These are phyloP conservation scores for Entomobrya multifasciata DNA, from an alignment of 2,888 invertebrate species.

Conservation along the genomic window DNA sequence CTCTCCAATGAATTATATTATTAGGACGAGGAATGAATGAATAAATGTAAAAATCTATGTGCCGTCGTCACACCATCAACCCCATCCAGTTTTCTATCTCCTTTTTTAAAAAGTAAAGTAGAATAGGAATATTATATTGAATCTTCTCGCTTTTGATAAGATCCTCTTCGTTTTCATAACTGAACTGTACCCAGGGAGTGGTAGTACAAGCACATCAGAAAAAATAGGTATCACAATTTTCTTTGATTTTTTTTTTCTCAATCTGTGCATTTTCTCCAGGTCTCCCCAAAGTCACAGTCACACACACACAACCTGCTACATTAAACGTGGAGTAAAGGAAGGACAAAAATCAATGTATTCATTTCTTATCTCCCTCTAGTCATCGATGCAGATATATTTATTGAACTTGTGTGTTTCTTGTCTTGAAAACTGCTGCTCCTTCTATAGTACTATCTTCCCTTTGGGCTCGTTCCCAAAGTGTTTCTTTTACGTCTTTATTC, in stretches of 20 bases:
- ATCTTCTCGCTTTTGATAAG: slow-evolving; percentile 47
- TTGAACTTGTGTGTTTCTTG: slow-evolving; percentile 48
- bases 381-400: slow-evolving; percentile 49
- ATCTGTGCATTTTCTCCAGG: not conserved
- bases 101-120: slow-evolving; percentile 6
- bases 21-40: slow-evolving; percentile 40
- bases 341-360: slow-evolving; percentile 8
- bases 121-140: too few relatives aligned
- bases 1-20: slow-evolving; percentile 60
- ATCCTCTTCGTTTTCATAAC: slow-evolving; percentile 64
- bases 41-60: slow-evolving; percentile 14
- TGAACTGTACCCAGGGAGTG: slow-evolving; percentile 19
- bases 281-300: slow-evolving; percentile 46
- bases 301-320: not conserved
- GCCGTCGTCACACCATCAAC: too few relatives aligned
- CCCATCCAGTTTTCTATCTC: not conserved
- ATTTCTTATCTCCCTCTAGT: slow-evolving; percentile 35
- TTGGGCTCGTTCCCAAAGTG: slow-evolving; percentile 45
- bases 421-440: not conserved
- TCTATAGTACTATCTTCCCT: slow-evolving; percentile 8
- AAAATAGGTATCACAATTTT: slow-evolving; percentile 50
- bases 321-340: not conserved
- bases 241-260: slow-evolving; percentile 8
- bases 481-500: slow-evolving; percentile 50
- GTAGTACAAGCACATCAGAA: not conserved